phyloP scores from a whole-genome alignment of 64 coral and sea anemone species.

The Astreopora myriophthalma region DNA sequence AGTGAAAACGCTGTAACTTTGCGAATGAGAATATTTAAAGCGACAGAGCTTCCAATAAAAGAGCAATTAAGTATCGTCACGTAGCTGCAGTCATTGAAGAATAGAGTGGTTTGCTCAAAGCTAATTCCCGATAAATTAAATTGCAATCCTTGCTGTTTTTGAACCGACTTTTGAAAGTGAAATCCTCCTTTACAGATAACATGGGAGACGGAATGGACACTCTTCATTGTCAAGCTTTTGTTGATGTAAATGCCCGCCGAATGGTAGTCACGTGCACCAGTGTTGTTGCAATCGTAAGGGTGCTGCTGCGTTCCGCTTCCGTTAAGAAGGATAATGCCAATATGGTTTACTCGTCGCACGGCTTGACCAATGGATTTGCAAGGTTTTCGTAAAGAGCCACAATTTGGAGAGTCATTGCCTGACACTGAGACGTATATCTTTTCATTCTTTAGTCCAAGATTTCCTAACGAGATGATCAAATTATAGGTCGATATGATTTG shows the following conservation, averaged over 20 bases:
- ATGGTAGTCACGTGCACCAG: background rate
- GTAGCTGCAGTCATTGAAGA: background rate
- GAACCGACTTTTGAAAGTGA: background rate
- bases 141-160: background rate
- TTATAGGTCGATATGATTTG: too few relatives aligned
- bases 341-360: background rate
- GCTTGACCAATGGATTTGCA: slow-evolving; percentile 1
- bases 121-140: background rate
- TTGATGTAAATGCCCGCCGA: background rate
- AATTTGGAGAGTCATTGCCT: background rate
- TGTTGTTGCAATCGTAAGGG: background rate
- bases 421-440: background rate
- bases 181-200: background rate
- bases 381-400: background rate
- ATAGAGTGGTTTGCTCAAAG: background rate
- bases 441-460: background rate
- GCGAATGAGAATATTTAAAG: background rate
- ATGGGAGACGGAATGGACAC: background rate
- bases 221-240: background rate
- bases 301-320: background rate
- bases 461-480: background rate
- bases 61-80: background rate
- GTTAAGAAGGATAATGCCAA: background rate
- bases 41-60: background rate
- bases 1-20: background rate